These are phyloP conservation scores for Mythimna loreyi DNA, from an alignment of 2,888 invertebrate genomes.

Conservation along the genomic window DNA sequence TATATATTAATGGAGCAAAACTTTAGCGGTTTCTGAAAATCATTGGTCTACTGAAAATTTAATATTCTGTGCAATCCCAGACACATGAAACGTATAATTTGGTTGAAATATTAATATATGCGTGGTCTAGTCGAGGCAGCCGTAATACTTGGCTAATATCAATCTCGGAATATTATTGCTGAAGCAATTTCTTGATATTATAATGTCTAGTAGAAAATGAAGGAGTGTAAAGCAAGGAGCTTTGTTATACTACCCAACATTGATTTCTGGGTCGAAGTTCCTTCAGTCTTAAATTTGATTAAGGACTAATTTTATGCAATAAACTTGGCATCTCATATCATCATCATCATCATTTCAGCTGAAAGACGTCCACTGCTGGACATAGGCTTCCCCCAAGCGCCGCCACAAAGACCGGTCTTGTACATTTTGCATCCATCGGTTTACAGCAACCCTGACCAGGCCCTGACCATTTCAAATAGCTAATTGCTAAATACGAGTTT, in stretches of 20 bases:
- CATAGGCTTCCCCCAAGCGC: no score
- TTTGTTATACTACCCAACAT: not conserved
- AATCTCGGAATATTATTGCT: constrained; percentile 49
- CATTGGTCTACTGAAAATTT: not conserved
- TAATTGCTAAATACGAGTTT: not conserved
- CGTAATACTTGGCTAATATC: constrained; percentile 41
- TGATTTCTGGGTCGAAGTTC: not conserved
- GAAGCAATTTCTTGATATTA: constrained; percentile 30
- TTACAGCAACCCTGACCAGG: no score
- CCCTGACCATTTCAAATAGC: no score
- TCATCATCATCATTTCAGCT: no score
- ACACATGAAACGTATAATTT: constrained; percentile 32
- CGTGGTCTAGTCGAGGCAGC: constrained; percentile 42
- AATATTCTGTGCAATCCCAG: constrained; percentile 1
- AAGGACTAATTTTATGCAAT: no score
- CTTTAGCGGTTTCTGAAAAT: not conserved
- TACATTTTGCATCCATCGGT: no score
- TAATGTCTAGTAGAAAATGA: constrained; percentile 1
- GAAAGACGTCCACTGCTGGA: no score
- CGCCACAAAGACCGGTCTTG: no score
- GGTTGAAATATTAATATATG: constrained; percentile 58
- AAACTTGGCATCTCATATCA: no score
- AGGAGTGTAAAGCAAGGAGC: not conserved
- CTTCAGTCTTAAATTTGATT: not conserved
- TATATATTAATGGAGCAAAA: not conserved